Evolutionary conservation across 2,888 invertebrate species (phyloP).

Genomic region (Drosophila helvetica): DNA sequence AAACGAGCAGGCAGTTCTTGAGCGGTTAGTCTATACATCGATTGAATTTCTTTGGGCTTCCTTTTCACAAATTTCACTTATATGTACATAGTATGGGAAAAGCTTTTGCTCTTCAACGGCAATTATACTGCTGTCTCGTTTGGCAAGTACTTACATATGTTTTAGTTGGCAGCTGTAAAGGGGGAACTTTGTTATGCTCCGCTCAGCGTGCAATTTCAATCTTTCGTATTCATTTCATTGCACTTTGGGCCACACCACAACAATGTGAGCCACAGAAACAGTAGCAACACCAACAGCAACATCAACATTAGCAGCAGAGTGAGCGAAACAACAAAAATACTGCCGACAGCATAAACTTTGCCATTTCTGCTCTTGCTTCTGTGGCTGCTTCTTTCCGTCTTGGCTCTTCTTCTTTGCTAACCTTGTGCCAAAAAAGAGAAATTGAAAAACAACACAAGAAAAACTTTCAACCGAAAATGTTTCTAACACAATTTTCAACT

Average conservation of each 20-base stretch:
- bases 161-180: conserved; percentile 42
- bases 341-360: conserved; percentile 54
- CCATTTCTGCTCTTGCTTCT: conserved; percentile 34
- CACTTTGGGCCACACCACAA: conserved; percentile 25
- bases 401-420: conserved; percentile 39
- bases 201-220: conserved; percentile 31
- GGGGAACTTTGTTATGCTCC: conserved; percentile 6
- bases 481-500: conserved; percentile 35
- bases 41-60: no score
- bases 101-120: not conserved
- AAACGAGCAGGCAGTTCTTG: not conserved
- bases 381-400: conserved; percentile 7
- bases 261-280: conserved; percentile 4
- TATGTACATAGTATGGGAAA: no score
- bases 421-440: conserved; percentile 64
- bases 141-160: not conserved
- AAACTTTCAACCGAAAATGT: conserved; percentile 23
- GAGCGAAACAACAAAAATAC: conserved; percentile 18
- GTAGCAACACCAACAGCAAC: conserved; percentile 3
- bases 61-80: no score
- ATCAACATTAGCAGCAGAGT: not conserved
- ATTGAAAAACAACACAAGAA: conserved; percentile 50
- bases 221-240: conserved; percentile 49
- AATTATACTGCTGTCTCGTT: not conserved
- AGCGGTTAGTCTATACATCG: not conserved